Evolutionary conservation across 2,888 invertebrate genomes (phyloP).

Genomic region (Palloptera scutellata): DNA sequence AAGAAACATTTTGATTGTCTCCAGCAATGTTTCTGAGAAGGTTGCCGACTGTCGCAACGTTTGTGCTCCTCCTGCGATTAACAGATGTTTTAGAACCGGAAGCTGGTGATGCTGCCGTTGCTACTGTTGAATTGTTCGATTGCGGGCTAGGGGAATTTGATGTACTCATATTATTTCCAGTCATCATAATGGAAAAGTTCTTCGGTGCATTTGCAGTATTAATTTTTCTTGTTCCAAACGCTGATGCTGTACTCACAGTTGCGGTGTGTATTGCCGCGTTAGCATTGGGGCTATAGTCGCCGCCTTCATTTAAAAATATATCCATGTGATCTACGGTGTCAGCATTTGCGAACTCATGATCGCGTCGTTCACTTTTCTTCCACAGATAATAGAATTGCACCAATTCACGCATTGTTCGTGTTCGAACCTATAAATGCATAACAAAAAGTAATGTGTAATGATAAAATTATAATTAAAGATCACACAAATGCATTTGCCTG

Average conservation of each 20-base stretch:
- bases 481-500: conserved; percentile 68
- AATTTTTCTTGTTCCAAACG: conserved; percentile 15
- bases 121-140: conserved; percentile 7
- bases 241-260: conserved; percentile 18
- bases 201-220: conserved; percentile 41
- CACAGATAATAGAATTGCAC: conserved; percentile 97
- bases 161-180: conserved; percentile 30
- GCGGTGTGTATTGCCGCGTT: conserved; percentile 34
- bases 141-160: not conserved
- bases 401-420: conserved; percentile 93
- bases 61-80: too few species aligned
- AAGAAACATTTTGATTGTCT: not conserved
- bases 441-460: not conserved
- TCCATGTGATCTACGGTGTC: conserved; percentile 63
- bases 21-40: too few species aligned
- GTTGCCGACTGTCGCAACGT: too few species aligned
- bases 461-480: conserved; percentile 46
- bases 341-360: conserved; percentile 65
- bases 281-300: conserved; percentile 41
- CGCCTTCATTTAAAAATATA: conserved; percentile 57
- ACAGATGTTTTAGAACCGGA: conserved; percentile 10
- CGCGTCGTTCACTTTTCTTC: conserved; percentile 99
- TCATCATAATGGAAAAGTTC: conserved; percentile 56
- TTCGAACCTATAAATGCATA: conserved; percentile 69
- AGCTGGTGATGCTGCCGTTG: conserved; percentile 24